Conservation (phyloP, 2,888 invertebrate species). For the Zootermopsis nevadensis region DNA sequence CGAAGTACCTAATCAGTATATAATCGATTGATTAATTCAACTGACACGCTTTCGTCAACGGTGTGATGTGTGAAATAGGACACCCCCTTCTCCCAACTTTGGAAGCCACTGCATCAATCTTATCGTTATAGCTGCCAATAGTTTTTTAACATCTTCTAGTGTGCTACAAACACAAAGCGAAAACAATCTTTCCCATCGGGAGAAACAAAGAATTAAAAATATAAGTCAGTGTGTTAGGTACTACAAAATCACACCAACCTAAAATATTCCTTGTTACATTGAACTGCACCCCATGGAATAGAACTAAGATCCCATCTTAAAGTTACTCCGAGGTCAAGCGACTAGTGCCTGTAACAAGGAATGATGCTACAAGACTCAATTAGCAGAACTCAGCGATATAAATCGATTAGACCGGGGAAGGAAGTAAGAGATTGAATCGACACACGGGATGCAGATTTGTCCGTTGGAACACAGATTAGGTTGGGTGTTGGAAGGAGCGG, state of each 20-base stretch:
- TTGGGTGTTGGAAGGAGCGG: constrained; percentile 7
- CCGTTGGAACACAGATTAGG: constrained; percentile 32
- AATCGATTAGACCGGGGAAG: constrained; percentile 32
- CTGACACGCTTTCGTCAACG: not conserved
- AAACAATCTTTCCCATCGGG: not conserved
- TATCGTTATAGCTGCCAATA: not conserved
- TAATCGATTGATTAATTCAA: constrained; percentile 8
- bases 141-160: not conserved
- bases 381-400: constrained; percentile 32
- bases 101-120: not conserved
- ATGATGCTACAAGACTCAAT: constrained; percentile 26
- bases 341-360: not conserved
- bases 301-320: not conserved
- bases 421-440: constrained; percentile 11
- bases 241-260: too few species aligned
- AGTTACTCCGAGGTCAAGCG: not conserved
- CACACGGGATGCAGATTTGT: constrained; percentile 37
- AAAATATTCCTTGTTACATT: too few species aligned
- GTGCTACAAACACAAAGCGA: not conserved
- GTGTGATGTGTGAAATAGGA: not conserved
- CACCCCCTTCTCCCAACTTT: not conserved
- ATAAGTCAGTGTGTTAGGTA: too few species aligned
- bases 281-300: not conserved
- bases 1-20: not conserved
- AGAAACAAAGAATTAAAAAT: too few species aligned